Evolutionary conservation across 2,797 vertebrate genomes (phyloP).

Genomic region (Sarcophilus harrisii): DNA sequence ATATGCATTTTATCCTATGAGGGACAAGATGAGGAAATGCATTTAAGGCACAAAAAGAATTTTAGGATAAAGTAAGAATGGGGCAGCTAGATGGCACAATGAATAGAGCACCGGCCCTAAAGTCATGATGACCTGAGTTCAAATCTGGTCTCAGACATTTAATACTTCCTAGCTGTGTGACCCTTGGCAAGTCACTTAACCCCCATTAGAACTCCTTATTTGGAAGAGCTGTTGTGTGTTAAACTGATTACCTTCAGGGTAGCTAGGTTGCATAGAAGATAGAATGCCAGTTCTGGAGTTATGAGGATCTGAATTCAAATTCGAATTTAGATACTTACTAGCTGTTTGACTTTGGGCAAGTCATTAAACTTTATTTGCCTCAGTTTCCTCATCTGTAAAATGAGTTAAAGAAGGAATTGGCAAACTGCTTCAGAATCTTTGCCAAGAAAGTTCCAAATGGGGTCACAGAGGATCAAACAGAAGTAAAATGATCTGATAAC

Average conservation of each 20-base stretch:
- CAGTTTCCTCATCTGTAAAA: background rate
- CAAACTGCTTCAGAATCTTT: background rate
- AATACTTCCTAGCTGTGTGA: no score
- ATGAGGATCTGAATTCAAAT: background rate
- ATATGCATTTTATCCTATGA: background rate
- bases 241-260: background rate
- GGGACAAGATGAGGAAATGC: background rate
- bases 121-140: no score
- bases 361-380: background rate
- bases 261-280: background rate
- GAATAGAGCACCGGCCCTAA: no score
- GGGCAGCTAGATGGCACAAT: no score
- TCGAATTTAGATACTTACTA: background rate
- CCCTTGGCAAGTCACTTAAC: no score
- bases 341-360: background rate
- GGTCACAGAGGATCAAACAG: background rate
- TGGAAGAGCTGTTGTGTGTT: background rate
- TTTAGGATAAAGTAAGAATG: background rate
- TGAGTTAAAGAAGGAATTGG: background rate
- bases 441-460: background rate
- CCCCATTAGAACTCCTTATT: background rate
- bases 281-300: background rate
- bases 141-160: no score
- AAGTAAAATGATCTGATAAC: background rate
- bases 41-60: background rate